Base-by-base conservation (phyloP, 2,888 invertebrate species). In the Oithona nana region DNA sequence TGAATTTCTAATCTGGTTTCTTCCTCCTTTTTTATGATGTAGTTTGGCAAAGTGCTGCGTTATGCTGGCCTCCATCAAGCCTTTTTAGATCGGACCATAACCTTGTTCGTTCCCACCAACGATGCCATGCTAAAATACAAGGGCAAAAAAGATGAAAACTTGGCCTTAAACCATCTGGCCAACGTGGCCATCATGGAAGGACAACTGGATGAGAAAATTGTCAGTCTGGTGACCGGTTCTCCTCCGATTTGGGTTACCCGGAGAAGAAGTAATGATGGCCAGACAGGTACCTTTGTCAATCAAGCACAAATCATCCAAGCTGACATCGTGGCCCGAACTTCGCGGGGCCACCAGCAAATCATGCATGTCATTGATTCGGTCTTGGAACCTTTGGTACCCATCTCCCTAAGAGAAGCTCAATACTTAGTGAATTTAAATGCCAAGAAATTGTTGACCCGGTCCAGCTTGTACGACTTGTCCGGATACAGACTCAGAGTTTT, bases 251-350 rank as follows among this genome's bases (percentile, higher is more conserved):
- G 62, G 62, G 24, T 62, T 3, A 55, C 39, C 24, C 22, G 28
- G 24, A 29, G 50, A 3, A 20, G 54, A 3, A 39, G 6, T 39
- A 6, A 6, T 16, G 16, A 39, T 11, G 39, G 39, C 16, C 79
- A 64, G 77, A 78, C 13, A 68, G 80, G 20, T 13, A 22, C 88
- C 68, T 92, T 80, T 74, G 82, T 90, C 65, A 90, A 90, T 75
- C 88, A 90, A 72, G 90, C 89, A 1, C 81, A 81, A 70, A 80
- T 90, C 60, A 75, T 84, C 67, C 78, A 80, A 64, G 79, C 80
- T 56, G 67, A 68, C 50, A 66, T 68, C 6, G 63, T 58, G 57
- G 64, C 64, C 3, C 59, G 61, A 11, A 64, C 66, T 2, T 4
- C 54, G 1, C 57, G 52, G 3, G 59, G 59, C 16, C 31, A 48